Evolutionary conservation across 2,797 vertebrate genomes (phyloP), one percentile per base, ranked within the genome.

Genomic region (Malurus leucopterus): DNA sequence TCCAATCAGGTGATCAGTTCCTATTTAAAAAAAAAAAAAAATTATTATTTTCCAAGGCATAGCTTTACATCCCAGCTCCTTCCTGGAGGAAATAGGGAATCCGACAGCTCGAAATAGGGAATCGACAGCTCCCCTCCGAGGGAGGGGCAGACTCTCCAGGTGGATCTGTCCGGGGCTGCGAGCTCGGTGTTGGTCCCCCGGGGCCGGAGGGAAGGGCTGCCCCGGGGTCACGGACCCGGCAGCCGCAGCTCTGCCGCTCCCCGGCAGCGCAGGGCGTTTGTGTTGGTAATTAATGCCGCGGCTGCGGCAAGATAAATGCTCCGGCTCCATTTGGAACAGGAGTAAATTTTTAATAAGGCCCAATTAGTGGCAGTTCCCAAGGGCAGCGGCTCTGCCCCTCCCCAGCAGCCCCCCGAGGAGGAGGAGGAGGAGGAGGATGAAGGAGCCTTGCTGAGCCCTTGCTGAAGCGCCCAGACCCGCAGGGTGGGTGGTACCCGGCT

Each of bases 301-400:
- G 63, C 82, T 89, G 54, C 79, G 34, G 88, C 50, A 93, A 90
- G 89, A 73, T 51, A 81, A 95, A 93, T 90, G 76, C 72, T 91
- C 77, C 32, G 11, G 78, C 65, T 94, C 78, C 44, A 85, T 92
- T 87, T 57, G 59, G 92, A 94, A 87, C 84, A 94, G 53, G 80
- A 72, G 84, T 90, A 86, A 90, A 95, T 82, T 90, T 90, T 95
- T 94, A 91, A 94, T 93, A 83, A 92, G 86, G 64, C 41, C 73
- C 91, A 91, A 88, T 92, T 90, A 95, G 90, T 29, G 54, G 41
- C 59, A 65, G n/a, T 38, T 92, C 86, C 41, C 65, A 63, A 82
- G 20, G 79, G 65, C 68, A 73, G 73, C 70, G 49, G 81, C 65
- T 77, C 81, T 54, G 61, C 50, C 61, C 82, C 88, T 65, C 57